A percentile compares a stretch with the other conserved stretches of the same genome.
These are phyloP conservation scores for Megalurothrips usitatus DNA, from an alignment of 2,888 invertebrate species.

Conservation along the genomic window DNA sequence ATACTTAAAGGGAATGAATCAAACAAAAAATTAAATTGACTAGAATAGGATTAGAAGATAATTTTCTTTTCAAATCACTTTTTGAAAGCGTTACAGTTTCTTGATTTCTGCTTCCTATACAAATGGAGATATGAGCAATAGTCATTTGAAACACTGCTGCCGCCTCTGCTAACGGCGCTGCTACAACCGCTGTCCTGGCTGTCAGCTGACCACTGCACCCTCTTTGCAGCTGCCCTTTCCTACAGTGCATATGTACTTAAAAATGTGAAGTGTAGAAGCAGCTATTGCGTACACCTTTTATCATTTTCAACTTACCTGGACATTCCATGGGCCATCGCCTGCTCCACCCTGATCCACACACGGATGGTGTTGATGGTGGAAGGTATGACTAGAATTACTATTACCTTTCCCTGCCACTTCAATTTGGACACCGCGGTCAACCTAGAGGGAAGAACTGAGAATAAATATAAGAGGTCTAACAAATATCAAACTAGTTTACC, in stretches of 20 bases:
- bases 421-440: not conserved
- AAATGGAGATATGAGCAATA: not conserved
- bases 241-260: not conserved
- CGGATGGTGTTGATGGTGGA: not conserved
- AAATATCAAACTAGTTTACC: not conserved
- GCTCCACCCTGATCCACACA: conserved; percentile 2
- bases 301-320: not conserved
- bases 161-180: not conserved
- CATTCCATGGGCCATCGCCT: conserved; percentile 4
- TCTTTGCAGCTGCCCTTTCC: not conserved
- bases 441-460: not conserved
- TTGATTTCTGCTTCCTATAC: not conserved
- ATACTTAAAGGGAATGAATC: too few relatives aligned
- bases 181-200: not conserved
- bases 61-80: not conserved
- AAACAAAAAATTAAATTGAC: not conserved
- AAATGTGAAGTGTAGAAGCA: not conserved
- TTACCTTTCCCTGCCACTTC: not conserved
- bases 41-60: not conserved
- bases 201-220: not conserved
- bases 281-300: not conserved
- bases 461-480: not conserved
- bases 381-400: not conserved
- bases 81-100: not conserved
- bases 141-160: not conserved